A percentile compares a stretch with the other conserved stretches of the same genome.
These are phyloP conservation scores for Charina bottae DNA, from an alignment of 2,113 vertebrate genomes.

Conservation along the genomic window DNA sequence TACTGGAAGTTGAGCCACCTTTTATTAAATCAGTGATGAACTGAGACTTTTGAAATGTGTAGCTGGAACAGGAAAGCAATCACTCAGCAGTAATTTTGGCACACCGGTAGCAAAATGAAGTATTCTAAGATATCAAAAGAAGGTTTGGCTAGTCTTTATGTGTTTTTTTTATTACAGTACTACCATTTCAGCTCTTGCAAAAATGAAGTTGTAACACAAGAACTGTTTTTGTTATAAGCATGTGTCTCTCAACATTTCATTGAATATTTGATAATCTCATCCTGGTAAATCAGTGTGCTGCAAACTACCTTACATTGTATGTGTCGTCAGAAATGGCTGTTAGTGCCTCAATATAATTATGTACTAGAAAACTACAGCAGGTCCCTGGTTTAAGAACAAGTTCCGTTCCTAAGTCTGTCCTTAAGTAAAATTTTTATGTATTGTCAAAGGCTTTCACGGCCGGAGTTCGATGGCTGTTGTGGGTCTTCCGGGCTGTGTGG, in stretches of 20 bases:
- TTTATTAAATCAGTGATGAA: constrained; percentile 50
- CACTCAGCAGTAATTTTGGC: constrained; percentile 6
- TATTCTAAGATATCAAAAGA: neutral
- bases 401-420: neutral
- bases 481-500: no score
- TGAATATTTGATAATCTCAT: neutral
- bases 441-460: no score
- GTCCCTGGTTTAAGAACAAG: neutral
- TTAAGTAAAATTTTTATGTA: no score
- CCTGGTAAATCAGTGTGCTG: neutral
- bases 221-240: neutral
- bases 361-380: neutral
- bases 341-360: neutral
- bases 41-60: constrained; percentile 4
- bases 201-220: neutral
- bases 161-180: neutral
- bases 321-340: neutral
- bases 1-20: constrained; percentile 36
- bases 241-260: neutral
- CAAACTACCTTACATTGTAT: neutral
- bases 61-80: constrained; percentile 20
- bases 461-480: no score
- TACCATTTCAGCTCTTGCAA: neutral
- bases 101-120: constrained; percentile 13
- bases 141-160: neutral